These are phyloP conservation scores for Abrostola tripartita DNA, from an alignment of 2,888 invertebrate genomes.

Conservation along the genomic window DNA sequence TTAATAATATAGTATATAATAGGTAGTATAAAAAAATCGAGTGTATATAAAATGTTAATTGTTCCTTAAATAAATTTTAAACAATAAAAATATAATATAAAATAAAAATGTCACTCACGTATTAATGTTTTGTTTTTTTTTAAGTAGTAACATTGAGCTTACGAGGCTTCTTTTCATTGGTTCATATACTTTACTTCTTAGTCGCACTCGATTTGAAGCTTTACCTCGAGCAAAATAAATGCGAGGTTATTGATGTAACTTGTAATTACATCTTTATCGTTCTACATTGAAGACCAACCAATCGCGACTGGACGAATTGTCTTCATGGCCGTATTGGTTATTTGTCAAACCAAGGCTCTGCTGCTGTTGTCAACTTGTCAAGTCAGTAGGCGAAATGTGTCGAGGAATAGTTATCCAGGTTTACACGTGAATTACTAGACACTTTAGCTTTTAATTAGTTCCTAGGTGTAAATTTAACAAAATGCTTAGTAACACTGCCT, in stretches of 20 bases:
- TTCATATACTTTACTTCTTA: background rate
- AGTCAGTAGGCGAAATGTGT: conserved; percentile 75
- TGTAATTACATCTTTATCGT: conserved; percentile 12
- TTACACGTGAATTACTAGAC: conserved; percentile 59
- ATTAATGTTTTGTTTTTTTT: conserved; percentile 2
- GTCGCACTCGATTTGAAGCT: conserved; percentile 16
- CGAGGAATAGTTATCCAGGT: conserved; percentile 58
- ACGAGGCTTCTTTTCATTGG: conserved; percentile 55
- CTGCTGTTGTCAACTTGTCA: conserved; percentile 55
- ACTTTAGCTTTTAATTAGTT: conserved; percentile 68
- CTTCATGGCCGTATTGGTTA: conserved; percentile 59
- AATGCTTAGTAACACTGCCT: conserved; percentile 78
- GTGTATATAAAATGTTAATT: too few species aligned
- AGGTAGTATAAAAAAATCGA: too few species aligned
- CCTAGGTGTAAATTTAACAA: conserved; percentile 69
- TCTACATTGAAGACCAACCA: conserved; percentile 60
- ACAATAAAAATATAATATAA: too few species aligned
- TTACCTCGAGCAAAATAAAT: fast-evolving
- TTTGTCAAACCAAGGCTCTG: conserved; percentile 67
- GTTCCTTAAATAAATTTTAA: too few species aligned
- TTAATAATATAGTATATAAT: too few species aligned
- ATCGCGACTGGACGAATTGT: conserved; percentile 81
- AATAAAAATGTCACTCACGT: too few species aligned
- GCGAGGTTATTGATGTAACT: conserved; percentile 1
- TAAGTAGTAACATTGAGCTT: conserved; percentile 24